These are phyloP conservation scores for Lynx canadensis DNA, from an alignment of 2,113 vertebrate species.

Conservation along the genomic window DNA sequence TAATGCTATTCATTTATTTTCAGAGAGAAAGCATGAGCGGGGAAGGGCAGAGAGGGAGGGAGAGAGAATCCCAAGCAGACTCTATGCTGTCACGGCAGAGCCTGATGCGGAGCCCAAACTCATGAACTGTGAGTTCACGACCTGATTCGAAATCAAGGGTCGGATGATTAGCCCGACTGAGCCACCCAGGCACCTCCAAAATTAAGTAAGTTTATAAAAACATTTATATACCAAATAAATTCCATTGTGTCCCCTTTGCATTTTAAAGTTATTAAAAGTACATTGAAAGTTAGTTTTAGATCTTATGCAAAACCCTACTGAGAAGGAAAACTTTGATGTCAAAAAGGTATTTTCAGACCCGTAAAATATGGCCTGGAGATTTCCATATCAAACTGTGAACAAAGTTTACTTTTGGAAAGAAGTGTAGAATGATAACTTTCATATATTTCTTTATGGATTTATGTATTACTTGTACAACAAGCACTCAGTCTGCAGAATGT, in stretches of 20 bases:
- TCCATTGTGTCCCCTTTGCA: background rate
- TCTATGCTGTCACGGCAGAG: no score
- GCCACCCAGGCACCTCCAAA: no score
- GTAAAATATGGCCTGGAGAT: background rate
- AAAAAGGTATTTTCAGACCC: background rate
- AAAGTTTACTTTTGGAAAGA: background rate
- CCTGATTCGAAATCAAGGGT: no score
- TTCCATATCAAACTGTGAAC: background rate
- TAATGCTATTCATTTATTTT: no score
- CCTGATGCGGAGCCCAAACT: no score
- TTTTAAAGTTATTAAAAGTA: constrained; percentile 37
- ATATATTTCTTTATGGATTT: background rate
- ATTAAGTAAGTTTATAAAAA: background rate
- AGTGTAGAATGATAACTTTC: background rate
- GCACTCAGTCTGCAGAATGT: background rate
- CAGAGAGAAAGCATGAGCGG: no score
- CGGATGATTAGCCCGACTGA: no score
- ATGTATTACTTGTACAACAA: background rate
- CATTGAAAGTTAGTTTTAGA: background rate
- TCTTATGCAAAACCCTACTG: background rate
- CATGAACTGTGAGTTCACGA: no score
- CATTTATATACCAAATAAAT: background rate
- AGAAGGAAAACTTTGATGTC: background rate
- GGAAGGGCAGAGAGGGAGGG: no score
- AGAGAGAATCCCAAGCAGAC: no score